Conservation (phyloP, 2,113 vertebrate genomes). For the Rhynchopsitta pachyrhyncha region DNA sequence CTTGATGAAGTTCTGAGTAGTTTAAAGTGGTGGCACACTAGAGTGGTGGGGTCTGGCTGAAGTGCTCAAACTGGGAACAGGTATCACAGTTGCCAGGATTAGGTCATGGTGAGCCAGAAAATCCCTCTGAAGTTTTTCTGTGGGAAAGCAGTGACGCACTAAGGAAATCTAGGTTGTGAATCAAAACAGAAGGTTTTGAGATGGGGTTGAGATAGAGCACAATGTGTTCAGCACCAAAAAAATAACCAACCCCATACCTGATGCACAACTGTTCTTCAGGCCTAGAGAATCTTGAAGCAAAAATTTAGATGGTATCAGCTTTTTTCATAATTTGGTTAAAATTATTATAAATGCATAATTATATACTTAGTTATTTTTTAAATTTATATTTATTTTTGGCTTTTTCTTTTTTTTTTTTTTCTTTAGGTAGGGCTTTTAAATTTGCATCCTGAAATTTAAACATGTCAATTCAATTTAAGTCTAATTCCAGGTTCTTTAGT, state of each 20-base stretch:
- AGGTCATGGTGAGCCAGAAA: neutral
- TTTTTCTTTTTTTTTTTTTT: neutral
- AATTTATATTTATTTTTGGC: neutral
- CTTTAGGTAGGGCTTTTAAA: neutral
- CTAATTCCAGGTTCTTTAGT: neutral
- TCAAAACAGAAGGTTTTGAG: neutral
- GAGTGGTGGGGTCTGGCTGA: neutral
- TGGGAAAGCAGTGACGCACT: neutral
- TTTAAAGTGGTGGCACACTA: neutral
- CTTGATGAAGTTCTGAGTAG: neutral
- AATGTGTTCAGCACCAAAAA: neutral
- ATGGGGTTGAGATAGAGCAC: neutral
- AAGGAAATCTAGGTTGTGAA: neutral
- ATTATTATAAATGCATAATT: neutral
- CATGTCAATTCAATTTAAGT: neutral
- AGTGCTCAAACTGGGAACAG: neutral
- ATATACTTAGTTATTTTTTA: neutral
- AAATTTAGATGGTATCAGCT: neutral
- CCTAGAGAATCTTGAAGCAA: neutral
- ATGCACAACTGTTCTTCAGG: neutral
- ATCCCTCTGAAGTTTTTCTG: neutral
- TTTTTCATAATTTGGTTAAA: neutral
- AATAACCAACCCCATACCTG: rapidly evolving
- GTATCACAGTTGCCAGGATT: neutral
- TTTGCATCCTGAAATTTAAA: neutral